A percentile compares a stretch with the other conserved stretches of the same genome.
phyloP scores from a whole-genome alignment of 2,888 invertebrate species.

The Cataglyphis livida region DNA sequence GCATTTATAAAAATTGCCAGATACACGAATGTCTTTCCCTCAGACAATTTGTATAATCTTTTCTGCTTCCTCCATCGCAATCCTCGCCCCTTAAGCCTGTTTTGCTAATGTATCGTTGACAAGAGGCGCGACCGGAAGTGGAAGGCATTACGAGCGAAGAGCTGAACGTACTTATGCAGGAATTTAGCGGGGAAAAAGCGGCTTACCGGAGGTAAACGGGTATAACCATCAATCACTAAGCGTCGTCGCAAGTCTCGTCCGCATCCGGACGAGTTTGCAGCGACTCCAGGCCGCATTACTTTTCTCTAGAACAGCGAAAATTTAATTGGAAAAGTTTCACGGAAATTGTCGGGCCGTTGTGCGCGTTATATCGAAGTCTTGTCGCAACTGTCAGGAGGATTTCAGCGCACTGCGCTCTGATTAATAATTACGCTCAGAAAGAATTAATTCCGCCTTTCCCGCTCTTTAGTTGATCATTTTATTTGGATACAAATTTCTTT shows the following conservation, averaged over 20 bases:
- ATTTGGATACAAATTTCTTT: not conserved
- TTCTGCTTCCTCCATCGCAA: not conserved
- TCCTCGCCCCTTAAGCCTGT: constrained; percentile 7
- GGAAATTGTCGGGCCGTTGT: constrained; percentile 24
- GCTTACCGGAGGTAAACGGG: constrained; percentile 46
- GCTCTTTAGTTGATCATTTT: not conserved
- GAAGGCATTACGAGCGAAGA: constrained; percentile 31
- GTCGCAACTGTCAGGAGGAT: constrained; percentile 43
- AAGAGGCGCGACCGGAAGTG: constrained; percentile 39
- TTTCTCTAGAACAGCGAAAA: constrained; percentile 58
- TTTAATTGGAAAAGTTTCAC: constrained; percentile 77
- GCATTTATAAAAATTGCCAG: not conserved
- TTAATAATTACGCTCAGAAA: constrained; percentile 45
- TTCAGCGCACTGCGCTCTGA: constrained; percentile 11
- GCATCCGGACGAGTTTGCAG: constrained; percentile 48
- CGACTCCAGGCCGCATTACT: constrained; percentile 42
- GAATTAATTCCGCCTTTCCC: constrained; percentile 10
- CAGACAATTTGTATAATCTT: constrained; percentile 4
- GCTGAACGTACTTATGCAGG: constrained; percentile 42
- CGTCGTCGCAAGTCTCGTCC: constrained; percentile 50
- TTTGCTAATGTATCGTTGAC: constrained; percentile 44
- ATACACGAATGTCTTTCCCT: not conserved
- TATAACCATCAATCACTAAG: constrained; percentile 47
- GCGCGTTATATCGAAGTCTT: constrained; percentile 47
- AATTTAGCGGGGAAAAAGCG: constrained; percentile 44